Evolutionary conservation across 2,888 invertebrate genomes (phyloP).

Genomic region (Seira musarum): DNA sequence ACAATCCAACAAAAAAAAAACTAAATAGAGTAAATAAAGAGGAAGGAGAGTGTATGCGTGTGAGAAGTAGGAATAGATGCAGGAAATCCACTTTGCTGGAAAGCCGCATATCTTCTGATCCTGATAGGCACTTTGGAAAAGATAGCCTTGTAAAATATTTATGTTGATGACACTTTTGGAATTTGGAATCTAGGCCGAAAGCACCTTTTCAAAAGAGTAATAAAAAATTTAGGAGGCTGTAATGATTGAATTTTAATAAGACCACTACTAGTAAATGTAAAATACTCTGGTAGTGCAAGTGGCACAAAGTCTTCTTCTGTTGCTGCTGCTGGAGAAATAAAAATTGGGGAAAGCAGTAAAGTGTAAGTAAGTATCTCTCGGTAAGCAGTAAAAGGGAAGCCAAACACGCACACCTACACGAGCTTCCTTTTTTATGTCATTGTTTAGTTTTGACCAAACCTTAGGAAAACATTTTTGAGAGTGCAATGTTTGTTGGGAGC

Average conservation of each 20-base stretch:
- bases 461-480: not conserved
- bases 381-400: not conserved
- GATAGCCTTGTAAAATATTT: conserved; percentile 13
- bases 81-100: too few relatives aligned
- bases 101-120: conserved; percentile 3
- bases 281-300: not conserved
- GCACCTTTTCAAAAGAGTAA: not conserved
- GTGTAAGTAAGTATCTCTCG: too few relatives aligned
- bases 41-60: too few relatives aligned
- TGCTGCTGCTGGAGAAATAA: not conserved
- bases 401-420: conserved; percentile 11
- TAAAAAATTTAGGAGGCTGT: conserved; percentile 20
- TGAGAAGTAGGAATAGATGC: too few relatives aligned
- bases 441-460: not conserved
- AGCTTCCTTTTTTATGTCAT: conserved; percentile 4
- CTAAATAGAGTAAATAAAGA: too few relatives aligned
- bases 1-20: too few relatives aligned
- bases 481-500: not conserved
- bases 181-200: conserved; percentile 7
- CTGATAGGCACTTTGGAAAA: not conserved
- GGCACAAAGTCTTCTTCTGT: not conserved
- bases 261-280: conserved; percentile 11
- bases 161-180: conserved; percentile 15
- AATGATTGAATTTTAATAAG: conserved; percentile 33
- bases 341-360: not conserved